Conservation (phyloP, 1,140 invertebrate genomes). For the Meloidogyne chitwoodi region DNA sequence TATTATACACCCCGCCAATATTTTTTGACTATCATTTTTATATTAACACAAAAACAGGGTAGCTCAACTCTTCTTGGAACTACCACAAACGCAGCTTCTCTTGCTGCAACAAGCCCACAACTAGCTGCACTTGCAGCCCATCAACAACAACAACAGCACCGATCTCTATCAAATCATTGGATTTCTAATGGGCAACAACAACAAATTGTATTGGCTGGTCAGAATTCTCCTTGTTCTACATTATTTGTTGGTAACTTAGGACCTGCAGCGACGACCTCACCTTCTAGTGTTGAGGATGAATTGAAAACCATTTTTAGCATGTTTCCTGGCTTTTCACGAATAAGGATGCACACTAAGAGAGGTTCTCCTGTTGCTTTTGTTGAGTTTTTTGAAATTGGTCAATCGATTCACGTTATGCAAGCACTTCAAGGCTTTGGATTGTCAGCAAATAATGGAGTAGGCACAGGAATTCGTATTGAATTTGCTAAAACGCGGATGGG, state of each 20-base stretch:
- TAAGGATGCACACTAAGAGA: slow-evolving; percentile 85
- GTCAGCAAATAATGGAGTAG: slow-evolving; percentile 85
- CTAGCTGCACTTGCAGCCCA: slow-evolving; percentile 40
- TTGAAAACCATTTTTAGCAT: slow-evolving; percentile 88
- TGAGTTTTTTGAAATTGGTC: slow-evolving; percentile 83
- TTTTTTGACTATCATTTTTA: neutral
- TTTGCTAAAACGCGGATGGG: slow-evolving; percentile 96
- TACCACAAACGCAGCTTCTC: slow-evolving; percentile 23
- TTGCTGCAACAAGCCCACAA: neutral
- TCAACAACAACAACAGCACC: slow-evolving; percentile 47
- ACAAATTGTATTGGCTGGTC: neutral
- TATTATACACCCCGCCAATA: too few species aligned
- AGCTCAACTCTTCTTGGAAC: neutral
- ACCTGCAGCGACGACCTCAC: slow-evolving; percentile 56
- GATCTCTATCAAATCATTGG: neutral
- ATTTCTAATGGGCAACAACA: slow-evolving; percentile 20
- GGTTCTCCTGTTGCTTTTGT: slow-evolving; percentile 88
- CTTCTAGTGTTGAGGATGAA: slow-evolving; percentile 91
- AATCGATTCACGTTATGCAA: slow-evolving; percentile 81
- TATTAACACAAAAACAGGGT: neutral
- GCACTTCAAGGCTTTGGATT: slow-evolving; percentile 78
- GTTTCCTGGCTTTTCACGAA: slow-evolving; percentile 90
- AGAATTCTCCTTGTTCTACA: slow-evolving; percentile 77
- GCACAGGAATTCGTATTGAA: slow-evolving; percentile 86
- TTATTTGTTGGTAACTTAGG: slow-evolving; percentile 94